Base-by-base conservation (phyloP, 2,113 vertebrate species). In the Archilochus colubris region DNA sequence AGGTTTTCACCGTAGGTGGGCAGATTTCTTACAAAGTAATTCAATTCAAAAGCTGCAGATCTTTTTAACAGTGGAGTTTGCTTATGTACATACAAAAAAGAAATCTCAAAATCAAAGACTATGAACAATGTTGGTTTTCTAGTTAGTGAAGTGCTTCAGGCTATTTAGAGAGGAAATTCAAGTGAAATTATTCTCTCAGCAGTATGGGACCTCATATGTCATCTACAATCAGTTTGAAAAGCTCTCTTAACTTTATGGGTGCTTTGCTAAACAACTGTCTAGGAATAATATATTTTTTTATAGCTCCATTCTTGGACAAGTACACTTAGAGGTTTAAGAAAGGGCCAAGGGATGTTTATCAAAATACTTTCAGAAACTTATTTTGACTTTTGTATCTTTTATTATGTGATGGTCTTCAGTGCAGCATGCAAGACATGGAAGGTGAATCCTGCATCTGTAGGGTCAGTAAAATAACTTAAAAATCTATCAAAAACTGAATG, bases 91-190 rank as follows among this genome's bases (percentile, higher is more conserved):
- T 15, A 68, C 17, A 48, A 59, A 63, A 61, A 70, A 55, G 1
- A 82, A 76, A 24, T n/a, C 36, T 62, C 38, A 43, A 10, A 72
- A 59, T 24, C 28, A 48, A 81, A 66, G 28, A 23, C n/a, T 54
- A 53, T 68, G 30, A 69, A 46, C 6, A 1, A 31, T 75, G 86
- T 88, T 53, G 61, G 16, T 43, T 92, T 91, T 72, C 50, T 50
- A 46, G 50, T 64, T 84, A 74, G 66, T 48, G 86, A 64, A 96
- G 19, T 54, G 76, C 50, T 89, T 90, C 28, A 50, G 62, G 50
- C 19, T 68, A 54, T 89, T 93, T 79, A n/a, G 81, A 91, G 78
- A 84, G 50, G 70, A 91, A 76, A 92, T 85, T 59, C 54, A 80
- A 69, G 79, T 31, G 9, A 82, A 86, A 61, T 30, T 0, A 43